phyloP scores from a whole-genome alignment of 2,113 vertebrate species.

The Capra hircus region DNA sequence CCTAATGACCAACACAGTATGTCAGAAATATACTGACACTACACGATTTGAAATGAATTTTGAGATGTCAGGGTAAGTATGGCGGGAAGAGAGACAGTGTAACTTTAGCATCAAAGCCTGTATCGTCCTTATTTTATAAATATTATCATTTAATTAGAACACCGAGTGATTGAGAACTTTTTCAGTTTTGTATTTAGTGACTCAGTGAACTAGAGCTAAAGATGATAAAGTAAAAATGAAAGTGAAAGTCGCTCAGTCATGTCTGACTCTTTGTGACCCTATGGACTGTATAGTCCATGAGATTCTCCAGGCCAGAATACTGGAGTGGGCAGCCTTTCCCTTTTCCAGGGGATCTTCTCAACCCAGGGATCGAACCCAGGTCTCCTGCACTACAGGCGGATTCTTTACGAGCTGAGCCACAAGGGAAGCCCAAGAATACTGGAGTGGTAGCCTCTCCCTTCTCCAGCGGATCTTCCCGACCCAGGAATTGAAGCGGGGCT shows the following conservation, averaged over 20 bases:
- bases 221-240: background rate
- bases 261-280: background rate
- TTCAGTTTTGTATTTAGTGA: background rate
- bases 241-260: background rate
- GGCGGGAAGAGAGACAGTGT: background rate
- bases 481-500: background rate
- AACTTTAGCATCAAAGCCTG: background rate
- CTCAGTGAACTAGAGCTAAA: background rate
- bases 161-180: background rate
- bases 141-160: background rate
- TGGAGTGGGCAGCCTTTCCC: background rate
- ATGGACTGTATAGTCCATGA: background rate
- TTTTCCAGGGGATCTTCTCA: background rate
- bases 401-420: background rate
- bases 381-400: fast-evolving
- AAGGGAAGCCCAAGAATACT: background rate
- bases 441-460: background rate
- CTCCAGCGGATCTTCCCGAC: background rate
- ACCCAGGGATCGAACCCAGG: background rate
- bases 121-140: background rate
- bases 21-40: background rate
- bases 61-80: background rate
- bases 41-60: background rate
- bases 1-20: background rate
- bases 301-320: background rate